Evolutionary conservation across 2,797 vertebrate species (phyloP).

Genomic region (Acropternis orthonyx): DNA sequence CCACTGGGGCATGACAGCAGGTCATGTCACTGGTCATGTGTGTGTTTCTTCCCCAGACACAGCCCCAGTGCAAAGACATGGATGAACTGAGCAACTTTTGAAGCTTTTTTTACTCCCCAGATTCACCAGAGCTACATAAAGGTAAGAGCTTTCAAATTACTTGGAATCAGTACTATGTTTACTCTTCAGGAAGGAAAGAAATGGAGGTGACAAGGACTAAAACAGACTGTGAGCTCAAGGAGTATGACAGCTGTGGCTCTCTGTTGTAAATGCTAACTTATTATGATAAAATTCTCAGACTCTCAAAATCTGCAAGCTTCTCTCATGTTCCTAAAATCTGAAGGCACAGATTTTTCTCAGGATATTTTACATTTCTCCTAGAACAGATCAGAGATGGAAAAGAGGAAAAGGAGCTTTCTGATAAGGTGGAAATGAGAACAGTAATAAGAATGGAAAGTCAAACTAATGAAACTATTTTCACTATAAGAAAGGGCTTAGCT

Average conservation of each 20-base stretch:
- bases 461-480: background rate
- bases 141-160: constrained; percentile 21
- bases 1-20: background rate
- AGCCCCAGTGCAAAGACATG: background rate
- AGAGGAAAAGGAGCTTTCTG: background rate
- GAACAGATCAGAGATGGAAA: background rate
- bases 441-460: background rate
- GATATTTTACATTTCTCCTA: background rate
- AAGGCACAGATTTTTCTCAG: background rate
- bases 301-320: background rate
- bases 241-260: background rate
- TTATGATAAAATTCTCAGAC: background rate
- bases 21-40: background rate
- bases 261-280: background rate
- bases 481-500: background rate
- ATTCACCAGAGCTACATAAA: background rate
- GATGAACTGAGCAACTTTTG: background rate
- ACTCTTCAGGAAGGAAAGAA: background rate
- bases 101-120: background rate
- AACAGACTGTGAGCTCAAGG: rapidly evolving
- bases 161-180: background rate
- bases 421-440: background rate
- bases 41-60: background rate
- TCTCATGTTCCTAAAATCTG: background rate
- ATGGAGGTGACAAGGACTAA: background rate